Evolutionary conservation across 2,888 invertebrate species (phyloP), one percentile per base, ranked within the genome.

Genomic region (Pollenia griseotomentosa): DNA sequence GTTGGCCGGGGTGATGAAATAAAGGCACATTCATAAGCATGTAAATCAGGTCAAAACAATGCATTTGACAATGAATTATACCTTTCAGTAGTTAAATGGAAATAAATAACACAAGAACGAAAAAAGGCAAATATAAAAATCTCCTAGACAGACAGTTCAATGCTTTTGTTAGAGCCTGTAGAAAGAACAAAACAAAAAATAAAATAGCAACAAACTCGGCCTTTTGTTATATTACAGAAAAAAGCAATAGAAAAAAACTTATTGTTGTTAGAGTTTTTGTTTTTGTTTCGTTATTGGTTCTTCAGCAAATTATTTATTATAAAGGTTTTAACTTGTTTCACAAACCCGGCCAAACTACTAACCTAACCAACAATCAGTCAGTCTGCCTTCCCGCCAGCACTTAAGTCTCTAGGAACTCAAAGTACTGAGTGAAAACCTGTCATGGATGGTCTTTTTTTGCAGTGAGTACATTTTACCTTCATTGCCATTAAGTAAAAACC

Each of bases 1-100:
- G 73, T 65, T 23, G 19, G 63, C 23, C 0, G 53, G 42, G 53
- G 6, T 61, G 33, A 33, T 6, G 33, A 8, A 5, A 42, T 53
- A 82, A 59, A 70, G 88, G 88, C 73, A 86, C 85, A 88, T 88
- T 87, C 88, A 89, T 88, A 88, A 89, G 87, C 91, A 92, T 92
- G 92, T 92, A 92, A 92, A 92, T 92, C 92, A 92, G 92, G 92
- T 92, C 92, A 92, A 91, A 91, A 92, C 91, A 92, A 92, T 92
- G 92, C 91, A 92, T 90, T 90, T 92, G 92, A 92, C 91, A 92
- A 91, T 90, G 92, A 91, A 91, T 91, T 91, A 91, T 91, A 77
- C 73, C 78, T 74, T 84, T 78, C 77, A 77, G 73, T 73, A 73
- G 87, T 81, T 74, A 51, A 81, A 81, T 51, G 63, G 55, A 55